Evolutionary conservation across 92 coral and sea anemone genomes (phyloP), one percentile per base, ranked within the genome.

Genomic region (Siderastrea siderea): DNA sequence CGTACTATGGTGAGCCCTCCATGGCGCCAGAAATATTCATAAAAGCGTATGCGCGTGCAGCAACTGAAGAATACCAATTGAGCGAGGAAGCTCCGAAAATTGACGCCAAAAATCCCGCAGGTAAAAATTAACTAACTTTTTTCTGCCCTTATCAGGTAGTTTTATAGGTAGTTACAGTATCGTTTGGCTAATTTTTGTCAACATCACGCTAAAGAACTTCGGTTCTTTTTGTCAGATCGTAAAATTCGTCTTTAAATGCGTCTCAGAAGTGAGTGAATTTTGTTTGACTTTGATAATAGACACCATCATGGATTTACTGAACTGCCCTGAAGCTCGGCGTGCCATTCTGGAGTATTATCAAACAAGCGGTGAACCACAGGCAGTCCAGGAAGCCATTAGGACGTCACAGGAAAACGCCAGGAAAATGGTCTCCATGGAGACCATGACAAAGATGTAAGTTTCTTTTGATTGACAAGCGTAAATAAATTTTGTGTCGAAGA

Each of bases 81-180:
- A 91, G 94, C 19, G 89, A 75, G 59, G 74, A 26, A 6, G 94
- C 94, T 68, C 94, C 94, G 48, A 82, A 81, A 74, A 91, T 91
- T 44, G 94, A 91, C 76, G 94, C 94, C 69, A 91, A 91, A 63
- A 91, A 91, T 66, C 94, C 94, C 9, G 94, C 94, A 63, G 94
- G 94, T 91, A 64, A 44, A n/a, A 77, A 7, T 46, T 15, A 47
- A 57, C 61, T 7, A 0, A 1, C 7, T 7, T 57, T 57, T 57
- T 57, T 13, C 7, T 13, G 9, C 61, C 61, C 61, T 57, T 57
- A 7, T 57, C 61, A 26, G 38, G 38, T 26, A 26, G 38, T 26
- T 26, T 26, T 26, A 26, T 26, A 26, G 0, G 38, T 26, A 26
- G 38, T 26, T 26, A 26, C 38, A 26, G 38, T 26, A 26, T 26